These are phyloP conservation scores for Sterna hirundo DNA, from an alignment of 2,113 vertebrate genomes.

Conservation along the genomic window DNA sequence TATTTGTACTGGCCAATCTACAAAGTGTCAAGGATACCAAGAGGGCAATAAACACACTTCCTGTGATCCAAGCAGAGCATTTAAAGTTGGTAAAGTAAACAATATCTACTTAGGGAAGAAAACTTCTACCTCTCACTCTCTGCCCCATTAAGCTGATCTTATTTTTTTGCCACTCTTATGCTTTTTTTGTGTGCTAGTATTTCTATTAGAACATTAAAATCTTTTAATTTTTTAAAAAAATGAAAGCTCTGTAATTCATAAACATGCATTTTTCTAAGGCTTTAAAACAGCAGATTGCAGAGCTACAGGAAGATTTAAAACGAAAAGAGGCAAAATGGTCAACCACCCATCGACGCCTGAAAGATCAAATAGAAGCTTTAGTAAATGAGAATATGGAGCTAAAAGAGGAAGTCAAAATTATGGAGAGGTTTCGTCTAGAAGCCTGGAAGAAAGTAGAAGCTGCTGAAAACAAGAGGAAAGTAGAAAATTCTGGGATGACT, in stretches of 20 bases:
- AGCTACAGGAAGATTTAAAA: constrained; percentile 89
- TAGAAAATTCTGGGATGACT: background rate
- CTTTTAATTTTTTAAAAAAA: background rate
- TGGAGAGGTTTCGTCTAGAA: constrained; percentile 89
- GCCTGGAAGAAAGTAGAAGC: constrained; percentile 83
- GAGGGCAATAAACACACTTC: background rate
- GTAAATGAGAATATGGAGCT: constrained; percentile 84
- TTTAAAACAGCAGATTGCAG: constrained; percentile 87
- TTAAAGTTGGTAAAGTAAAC: background rate
- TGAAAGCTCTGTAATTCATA: background rate
- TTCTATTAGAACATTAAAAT: background rate
- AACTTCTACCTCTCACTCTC: background rate
- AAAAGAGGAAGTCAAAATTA: constrained; percentile 82
- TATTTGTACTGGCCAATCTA: background rate
- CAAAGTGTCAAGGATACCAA: background rate
- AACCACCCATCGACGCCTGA: constrained; percentile 81
- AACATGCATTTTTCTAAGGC: constrained; percentile 63
- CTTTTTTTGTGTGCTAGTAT: background rate
- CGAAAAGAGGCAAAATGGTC: constrained; percentile 89
- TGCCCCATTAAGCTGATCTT: background rate
- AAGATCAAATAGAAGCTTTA: constrained; percentile 87
- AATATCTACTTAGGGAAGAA: background rate
- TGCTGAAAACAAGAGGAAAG: constrained; percentile 45
- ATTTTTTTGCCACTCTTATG: background rate
- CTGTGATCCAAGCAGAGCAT: background rate